These are phyloP conservation scores for Drosophila nasuta DNA, from an alignment of 1,140 invertebrate species.

Conservation along the genomic window DNA sequence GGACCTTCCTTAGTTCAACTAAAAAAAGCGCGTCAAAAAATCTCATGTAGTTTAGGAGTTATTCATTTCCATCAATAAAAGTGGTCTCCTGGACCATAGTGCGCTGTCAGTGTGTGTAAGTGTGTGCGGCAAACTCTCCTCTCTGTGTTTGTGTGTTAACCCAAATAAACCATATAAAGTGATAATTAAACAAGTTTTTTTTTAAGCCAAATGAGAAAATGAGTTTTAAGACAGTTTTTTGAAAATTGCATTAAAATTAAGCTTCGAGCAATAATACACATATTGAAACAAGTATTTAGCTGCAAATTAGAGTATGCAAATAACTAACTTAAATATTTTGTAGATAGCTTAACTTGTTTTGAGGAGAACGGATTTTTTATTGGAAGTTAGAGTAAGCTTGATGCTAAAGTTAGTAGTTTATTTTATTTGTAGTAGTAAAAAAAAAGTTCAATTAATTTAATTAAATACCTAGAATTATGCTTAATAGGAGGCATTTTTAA, in stretches of 20 bases:
- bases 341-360: no score
- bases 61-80: no score
- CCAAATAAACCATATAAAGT: slow-evolving; percentile 64
- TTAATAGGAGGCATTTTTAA: neutral
- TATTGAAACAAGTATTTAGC: neutral
- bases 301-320: neutral
- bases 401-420: no score
- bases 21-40: no score
- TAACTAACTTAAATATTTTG: neutral
- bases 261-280: neutral
- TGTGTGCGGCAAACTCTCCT: neutral
- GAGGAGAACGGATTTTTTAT: neutral
- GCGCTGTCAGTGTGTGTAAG: no score
- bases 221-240: slow-evolving; percentile 18
- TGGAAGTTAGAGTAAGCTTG: no score
- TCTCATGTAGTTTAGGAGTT: no score
- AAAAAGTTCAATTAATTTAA: neutral
- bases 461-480: neutral
- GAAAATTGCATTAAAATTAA: slow-evolving; percentile 22
- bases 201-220: slow-evolving; percentile 20
- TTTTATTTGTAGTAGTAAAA: no score
- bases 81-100: no score
- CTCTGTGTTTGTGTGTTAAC: slow-evolving; percentile 41
- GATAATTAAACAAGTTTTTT: slow-evolving; percentile 68
- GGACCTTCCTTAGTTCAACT: no score